phyloP scores from a whole-genome alignment of 2,113 vertebrate genomes.

The Helogale parvula region DNA sequence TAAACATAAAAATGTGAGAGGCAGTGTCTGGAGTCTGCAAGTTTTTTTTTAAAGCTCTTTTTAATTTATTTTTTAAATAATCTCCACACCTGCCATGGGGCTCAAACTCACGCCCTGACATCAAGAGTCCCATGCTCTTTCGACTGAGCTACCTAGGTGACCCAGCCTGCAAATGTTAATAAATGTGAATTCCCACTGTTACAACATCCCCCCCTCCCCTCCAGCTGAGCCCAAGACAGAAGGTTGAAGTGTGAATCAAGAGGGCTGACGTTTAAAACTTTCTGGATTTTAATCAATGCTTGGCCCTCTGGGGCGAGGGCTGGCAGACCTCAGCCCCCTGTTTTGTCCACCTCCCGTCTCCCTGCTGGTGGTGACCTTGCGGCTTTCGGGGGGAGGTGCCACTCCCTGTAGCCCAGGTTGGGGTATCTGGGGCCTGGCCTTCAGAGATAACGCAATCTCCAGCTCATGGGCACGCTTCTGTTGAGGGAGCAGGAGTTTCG shows the following conservation, averaged over 20 bases:
- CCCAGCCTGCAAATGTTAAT: neutral
- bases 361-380: neutral
- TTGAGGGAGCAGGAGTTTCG: neutral
- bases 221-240: neutral
- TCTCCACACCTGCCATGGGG: neutral
- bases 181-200: neutral
- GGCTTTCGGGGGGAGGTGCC: neutral
- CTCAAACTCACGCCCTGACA: neutral
- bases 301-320: neutral
- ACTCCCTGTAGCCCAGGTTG: neutral
- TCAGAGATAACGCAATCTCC: constrained; percentile 23
- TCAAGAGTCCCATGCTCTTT: neutral
- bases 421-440: constrained; percentile 55
- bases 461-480: neutral
- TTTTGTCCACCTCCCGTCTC: neutral
- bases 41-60: neutral
- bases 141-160: neutral
- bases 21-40: neutral
- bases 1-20: neutral
- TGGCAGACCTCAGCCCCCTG: neutral
- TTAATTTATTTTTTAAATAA: neutral
- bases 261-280: neutral
- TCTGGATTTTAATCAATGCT: neutral
- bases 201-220: neutral
- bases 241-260: neutral